Percentiles rank a stretch among this genome's conserved stretches.
phyloP scores from a whole-genome alignment of 2,888 invertebrate genomes.

The Thereva unica region DNA sequence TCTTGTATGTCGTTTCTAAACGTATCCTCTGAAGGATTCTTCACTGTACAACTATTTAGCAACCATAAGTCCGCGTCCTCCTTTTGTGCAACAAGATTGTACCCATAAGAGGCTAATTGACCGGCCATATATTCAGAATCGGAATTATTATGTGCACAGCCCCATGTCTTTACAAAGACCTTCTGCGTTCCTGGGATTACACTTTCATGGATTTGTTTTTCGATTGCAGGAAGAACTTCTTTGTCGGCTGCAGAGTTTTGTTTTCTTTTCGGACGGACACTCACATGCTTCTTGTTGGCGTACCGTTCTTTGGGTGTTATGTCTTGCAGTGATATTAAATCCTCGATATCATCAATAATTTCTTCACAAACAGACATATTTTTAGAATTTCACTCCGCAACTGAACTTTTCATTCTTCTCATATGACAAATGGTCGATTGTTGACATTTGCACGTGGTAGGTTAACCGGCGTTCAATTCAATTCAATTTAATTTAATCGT shows the following conservation, averaged over 20 bases:
- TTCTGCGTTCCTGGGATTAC: slow-evolving; percentile 75
- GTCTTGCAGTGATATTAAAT: slow-evolving; percentile 78
- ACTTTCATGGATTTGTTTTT: slow-evolving; percentile 63
- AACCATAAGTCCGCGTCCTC: slow-evolving; percentile 89
- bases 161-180: slow-evolving; percentile 93
- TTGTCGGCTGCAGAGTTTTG: slow-evolving; percentile 20
- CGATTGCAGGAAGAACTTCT: slow-evolving; percentile 42
- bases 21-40: slow-evolving; percentile 95
- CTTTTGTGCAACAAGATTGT: slow-evolving; percentile 80
- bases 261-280: slow-evolving; percentile 63
- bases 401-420: too few species aligned
- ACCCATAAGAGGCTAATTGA: slow-evolving; percentile 84
- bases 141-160: slow-evolving; percentile 96
- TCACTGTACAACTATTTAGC: slow-evolving; percentile 97
- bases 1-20: slow-evolving; percentile 84
- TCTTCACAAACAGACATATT: slow-evolving; percentile 52
- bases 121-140: slow-evolving; percentile 99
- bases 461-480: too few species aligned
- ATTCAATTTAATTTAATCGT: too few species aligned
- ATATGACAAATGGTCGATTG: too few species aligned
- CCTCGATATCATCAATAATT: slow-evolving; percentile 82
- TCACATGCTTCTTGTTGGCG: slow-evolving; percentile 70
- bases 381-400: too few species aligned
- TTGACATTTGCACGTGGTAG: too few species aligned
- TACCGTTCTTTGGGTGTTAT: slow-evolving; percentile 79